Evolutionary conservation across 2,797 vertebrate genomes (phyloP), one percentile per base, ranked within the genome.

Genomic region (Gambelia wislizenii): DNA sequence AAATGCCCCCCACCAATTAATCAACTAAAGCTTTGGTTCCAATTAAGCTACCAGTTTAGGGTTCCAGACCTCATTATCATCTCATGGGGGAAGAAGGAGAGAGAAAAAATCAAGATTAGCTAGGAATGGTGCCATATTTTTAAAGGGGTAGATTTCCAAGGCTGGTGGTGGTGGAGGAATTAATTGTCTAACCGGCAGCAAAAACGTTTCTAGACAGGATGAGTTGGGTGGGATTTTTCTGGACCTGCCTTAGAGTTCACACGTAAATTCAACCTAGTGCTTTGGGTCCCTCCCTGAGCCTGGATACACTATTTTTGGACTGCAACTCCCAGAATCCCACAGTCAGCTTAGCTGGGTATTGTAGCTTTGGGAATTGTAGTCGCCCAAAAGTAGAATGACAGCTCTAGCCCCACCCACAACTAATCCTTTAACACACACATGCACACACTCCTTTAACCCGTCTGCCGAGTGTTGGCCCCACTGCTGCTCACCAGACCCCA

Each of bases 401-500:
- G 3, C 16, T 16, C 39, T 44, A 56, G 52, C 1, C 27, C 12
- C 8, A 30, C 33, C 22, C 2, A 12, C 0, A 1, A 39, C 1
- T 20, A 30, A 20, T 5, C 56, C 44, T 49, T 67, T 10, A 49
- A 49, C 47, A 6, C 22, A 44, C 39, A 20, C 49, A n/a, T 2
- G n/a, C 14, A 59, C 18, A 20, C 20, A 39, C 10, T 59, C 42
- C 10, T 14, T 56, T 75, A n/a, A 30, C 87, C 75, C 39, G 47
- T 4, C 33, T 1, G 6, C 52, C 0, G 1, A 2, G 25, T 6
- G n/a, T 25, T 6, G 2, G 18, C 25, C 33, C 18, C 44, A 47
- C 13, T 6, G 0, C 89, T 25, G 95, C 98, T 98, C 93, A 99
- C 98, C 98, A 99, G 95, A 99, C 98, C 2, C 98, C 98, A 8